Evolutionary conservation across 2,888 invertebrate genomes (phyloP).

Genomic region (Apamea anceps): DNA sequence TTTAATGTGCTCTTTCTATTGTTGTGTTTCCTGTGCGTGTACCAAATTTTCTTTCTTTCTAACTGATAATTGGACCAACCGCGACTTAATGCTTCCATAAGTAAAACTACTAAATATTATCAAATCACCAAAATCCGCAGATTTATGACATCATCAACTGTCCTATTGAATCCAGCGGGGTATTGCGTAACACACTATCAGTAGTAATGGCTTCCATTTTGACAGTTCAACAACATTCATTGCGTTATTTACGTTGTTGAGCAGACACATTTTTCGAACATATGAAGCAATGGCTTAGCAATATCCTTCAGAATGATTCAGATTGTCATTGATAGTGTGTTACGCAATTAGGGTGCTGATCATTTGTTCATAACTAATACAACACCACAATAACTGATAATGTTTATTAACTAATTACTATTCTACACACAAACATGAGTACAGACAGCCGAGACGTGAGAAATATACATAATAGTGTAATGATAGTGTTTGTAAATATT

Average conservation of each 20-base stretch:
- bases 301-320: too few species aligned
- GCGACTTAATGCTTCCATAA: background rate
- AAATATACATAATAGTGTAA: conserved; percentile 19
- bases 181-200: too few species aligned
- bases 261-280: too few species aligned
- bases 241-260: too few species aligned
- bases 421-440: conserved; percentile 17
- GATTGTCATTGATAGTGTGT: too few species aligned
- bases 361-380: conserved; percentile 5
- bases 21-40: too few species aligned
- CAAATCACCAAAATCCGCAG: background rate
- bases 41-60: background rate
- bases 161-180: too few species aligned
- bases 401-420: conserved; percentile 29
- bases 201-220: too few species aligned
- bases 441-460: conserved; percentile 40
- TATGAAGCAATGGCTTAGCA: too few species aligned
- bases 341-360: too few species aligned
- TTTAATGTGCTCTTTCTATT: too few species aligned
- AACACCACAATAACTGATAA: conserved; percentile 9
- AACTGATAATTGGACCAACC: background rate
- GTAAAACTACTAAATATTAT: background rate
- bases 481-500: conserved; percentile 51
- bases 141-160: background rate
- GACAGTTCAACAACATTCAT: too few species aligned